Evolutionary conservation across 2,797 vertebrate species (phyloP), one percentile per base, ranked within the genome.

Genomic region (Thamnophis elegans): DNA sequence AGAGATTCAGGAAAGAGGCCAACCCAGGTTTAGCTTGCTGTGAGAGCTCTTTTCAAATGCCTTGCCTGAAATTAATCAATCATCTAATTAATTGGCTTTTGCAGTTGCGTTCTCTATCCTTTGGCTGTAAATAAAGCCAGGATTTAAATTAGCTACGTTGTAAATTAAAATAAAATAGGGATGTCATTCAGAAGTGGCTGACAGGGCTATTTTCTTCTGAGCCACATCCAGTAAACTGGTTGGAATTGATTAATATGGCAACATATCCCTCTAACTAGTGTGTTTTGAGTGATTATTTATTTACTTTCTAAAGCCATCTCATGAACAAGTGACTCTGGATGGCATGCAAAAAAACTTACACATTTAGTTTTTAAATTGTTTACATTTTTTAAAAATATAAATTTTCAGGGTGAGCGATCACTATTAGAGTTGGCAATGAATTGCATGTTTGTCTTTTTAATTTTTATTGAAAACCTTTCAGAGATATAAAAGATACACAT

Each of bases 141-240:
- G 54, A 87, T 54, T 73, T 73, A 73, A 73, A 73, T 87, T 36
- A 73, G 60, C 10, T 4, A 91, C 32, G 60, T 86, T 87, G 55
- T 91, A 87, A 68, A 88, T 91, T 91, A 73, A 68, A 87, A 91
- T 87, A 91, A 73, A 87, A 68, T 36, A 87, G 87, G 51, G 20
- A 87, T 87, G 62, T 68, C 85, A 91, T 87, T 32, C 85, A 87
- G 60, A 54, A 88, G 60, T 42, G 53, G 53, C 25, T 73, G 85
- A 86, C 51, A 4, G 36, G 85, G 85, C 10, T 56, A 28, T 87
- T 87, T 62, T 91, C n/a, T 55, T 68, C 59, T 68, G 20, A 56
- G 18, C 32, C 32, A 28, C 55, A 68, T 1, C 25, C 25, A 42
- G 51, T 25, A 91, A 68, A 87, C 13, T 0, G 51, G 14, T 53